Evolutionary conservation across 2,888 invertebrate species (phyloP).

Genomic region (Hedychridium roseum): DNA sequence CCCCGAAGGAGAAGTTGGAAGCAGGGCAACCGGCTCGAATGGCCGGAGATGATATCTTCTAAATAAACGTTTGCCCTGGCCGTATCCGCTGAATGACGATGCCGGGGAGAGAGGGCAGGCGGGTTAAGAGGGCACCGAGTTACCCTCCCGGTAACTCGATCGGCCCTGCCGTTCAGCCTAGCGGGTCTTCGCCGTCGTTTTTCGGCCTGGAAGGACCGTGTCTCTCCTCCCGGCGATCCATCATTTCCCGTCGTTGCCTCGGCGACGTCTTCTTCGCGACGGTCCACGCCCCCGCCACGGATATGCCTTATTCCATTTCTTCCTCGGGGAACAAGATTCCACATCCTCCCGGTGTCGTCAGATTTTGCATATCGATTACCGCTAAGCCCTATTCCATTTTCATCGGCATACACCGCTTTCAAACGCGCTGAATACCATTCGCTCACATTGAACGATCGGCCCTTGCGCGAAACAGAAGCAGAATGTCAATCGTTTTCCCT

Average conservation of each 20-base stretch:
- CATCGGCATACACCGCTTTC: too few relatives aligned
- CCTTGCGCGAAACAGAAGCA: too few relatives aligned
- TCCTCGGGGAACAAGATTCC: too few relatives aligned
- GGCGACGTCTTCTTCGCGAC: too few relatives aligned
- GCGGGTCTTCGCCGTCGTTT: too few relatives aligned
- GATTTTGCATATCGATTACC: too few relatives aligned
- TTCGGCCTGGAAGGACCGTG: too few relatives aligned
- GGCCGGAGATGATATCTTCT: constrained; percentile 53
- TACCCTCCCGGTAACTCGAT: constrained; percentile 34
- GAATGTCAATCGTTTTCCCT: too few relatives aligned
- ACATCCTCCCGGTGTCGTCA: too few relatives aligned
- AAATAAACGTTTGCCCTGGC: constrained; percentile 56
- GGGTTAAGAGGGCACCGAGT: constrained; percentile 35
- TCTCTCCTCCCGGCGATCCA: constrained; percentile 12
- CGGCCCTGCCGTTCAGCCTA: constrained; percentile 15
- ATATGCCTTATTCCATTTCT: background rate
- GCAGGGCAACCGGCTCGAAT: constrained; percentile 28
- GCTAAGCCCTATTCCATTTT: too few relatives aligned
- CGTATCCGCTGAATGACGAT: constrained; percentile 32
- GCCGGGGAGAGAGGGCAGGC: constrained; percentile 22
- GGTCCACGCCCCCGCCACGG: background rate
- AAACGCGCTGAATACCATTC: too few relatives aligned
- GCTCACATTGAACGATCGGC: too few relatives aligned
- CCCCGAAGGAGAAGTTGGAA: background rate
- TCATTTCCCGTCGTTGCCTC: constrained; percentile 17